Evolutionary conservation across 2,113 vertebrate genomes (phyloP).

Genomic region (Leucopsar rothschildi): DNA sequence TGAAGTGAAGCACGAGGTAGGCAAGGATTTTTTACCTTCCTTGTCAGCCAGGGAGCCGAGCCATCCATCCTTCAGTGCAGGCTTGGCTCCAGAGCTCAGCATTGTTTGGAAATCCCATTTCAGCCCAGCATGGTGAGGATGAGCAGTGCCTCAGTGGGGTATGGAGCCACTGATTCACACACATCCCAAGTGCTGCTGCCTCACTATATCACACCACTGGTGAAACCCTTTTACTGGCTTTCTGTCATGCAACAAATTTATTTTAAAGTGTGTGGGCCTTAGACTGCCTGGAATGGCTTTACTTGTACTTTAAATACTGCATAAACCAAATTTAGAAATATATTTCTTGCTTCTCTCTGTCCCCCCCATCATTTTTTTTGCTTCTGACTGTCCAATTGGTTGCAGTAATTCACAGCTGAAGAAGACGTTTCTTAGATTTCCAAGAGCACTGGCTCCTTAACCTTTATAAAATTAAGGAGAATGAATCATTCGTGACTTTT

Average conservation of each 20-base stretch:
- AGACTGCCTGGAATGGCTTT: conserved; percentile 37
- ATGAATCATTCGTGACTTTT: conserved; percentile 50
- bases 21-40: background rate
- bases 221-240: conserved; percentile 36
- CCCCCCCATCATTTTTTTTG: background rate
- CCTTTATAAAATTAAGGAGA: conserved; percentile 54
- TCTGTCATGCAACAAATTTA: conserved; percentile 63
- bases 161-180: background rate
- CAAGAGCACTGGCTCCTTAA: conserved; percentile 9
- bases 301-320: conserved; percentile 53
- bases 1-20: background rate
- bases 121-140: background rate
- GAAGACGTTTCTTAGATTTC: conserved; percentile 17
- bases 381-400: conserved; percentile 43
- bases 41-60: accelerated
- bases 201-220: background rate
- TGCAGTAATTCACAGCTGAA: conserved; percentile 43
- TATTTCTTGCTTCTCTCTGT: conserved; percentile 17
- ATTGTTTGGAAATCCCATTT: background rate
- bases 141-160: background rate
- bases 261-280: conserved; percentile 57
- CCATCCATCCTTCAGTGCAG: background rate
- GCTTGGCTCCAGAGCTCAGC: background rate
- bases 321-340: conserved; percentile 58
- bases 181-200: background rate